Evolutionary conservation across 2,888 invertebrate species (phyloP), one percentile per base, ranked within the genome.

Genomic region (Lepidonotus clava): DNA sequence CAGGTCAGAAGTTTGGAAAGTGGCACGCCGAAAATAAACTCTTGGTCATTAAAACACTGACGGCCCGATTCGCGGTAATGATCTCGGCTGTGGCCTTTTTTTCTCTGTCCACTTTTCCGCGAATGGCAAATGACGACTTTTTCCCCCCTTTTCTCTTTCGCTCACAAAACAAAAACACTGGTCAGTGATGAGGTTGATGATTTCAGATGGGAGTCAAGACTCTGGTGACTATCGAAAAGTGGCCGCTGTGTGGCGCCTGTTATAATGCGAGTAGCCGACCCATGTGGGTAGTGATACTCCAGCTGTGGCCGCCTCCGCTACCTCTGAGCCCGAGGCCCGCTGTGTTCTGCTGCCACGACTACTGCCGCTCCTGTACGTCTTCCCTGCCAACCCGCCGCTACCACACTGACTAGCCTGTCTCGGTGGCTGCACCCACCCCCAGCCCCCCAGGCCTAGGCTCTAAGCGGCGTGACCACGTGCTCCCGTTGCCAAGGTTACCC

Each of bases 291-390:
- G n/a, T n/a, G n/a, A n/a, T n/a, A n/a, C n/a, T n/a, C n/a, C n/a
- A n/a, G n/a, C n/a, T n/a, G n/a, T n/a, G n/a, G n/a, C n/a, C n/a
- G n/a, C n/a, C n/a, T n/a, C n/a, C n/a, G n/a, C n/a, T n/a, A n/a
- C n/a, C n/a, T n/a, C n/a, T n/a, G n/a, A n/a, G n/a, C n/a, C n/a
- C n/a, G n/a, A n/a, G n/a, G n/a, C n/a, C n/a, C n/a, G n/a, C n/a
- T n/a, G n/a, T n/a, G n/a, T n/a, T n/a, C n/a, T n/a, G n/a, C n/a
- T n/a, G n/a, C n/a, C n/a, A n/a, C n/a, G n/a, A n/a, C n/a, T n/a
- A n/a, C n/a, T n/a, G n/a, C n/a, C n/a, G n/a, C n/a, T n/a, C n/a
- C 14, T 34, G 36, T 38, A 71, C 71, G 71, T 71, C 71, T 38
- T 34, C 36, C 36, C 36, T 38, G 11, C 36, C 38, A 38, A 71